These are phyloP conservation scores for Glossosoma conforme DNA, from an alignment of 1,140 invertebrate species.

Conservation along the genomic window DNA sequence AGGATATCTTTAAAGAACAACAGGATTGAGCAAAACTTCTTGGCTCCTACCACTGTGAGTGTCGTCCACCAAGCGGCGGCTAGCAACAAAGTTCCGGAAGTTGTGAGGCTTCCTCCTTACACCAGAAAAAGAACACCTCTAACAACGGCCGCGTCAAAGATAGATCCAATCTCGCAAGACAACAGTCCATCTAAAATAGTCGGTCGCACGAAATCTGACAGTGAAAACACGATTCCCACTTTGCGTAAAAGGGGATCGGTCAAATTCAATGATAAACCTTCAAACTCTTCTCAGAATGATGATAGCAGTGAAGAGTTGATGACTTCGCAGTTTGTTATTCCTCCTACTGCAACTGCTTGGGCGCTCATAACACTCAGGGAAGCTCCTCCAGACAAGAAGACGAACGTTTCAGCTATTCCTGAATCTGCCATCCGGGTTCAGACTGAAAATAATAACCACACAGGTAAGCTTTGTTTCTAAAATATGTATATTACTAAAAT, in stretches of 20 bases:
- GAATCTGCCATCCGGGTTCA: neutral
- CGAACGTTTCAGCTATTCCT: conserved; percentile 10
- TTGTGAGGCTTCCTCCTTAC: conserved; percentile 25
- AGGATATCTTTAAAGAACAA: conserved; percentile 29
- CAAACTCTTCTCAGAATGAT: conserved; percentile 4
- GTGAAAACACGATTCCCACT: conserved; percentile 26
- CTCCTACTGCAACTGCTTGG: conserved; percentile 28
- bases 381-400: conserved; percentile 11
- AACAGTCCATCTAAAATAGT: conserved; percentile 15
- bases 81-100: conserved; percentile 12
- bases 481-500: neutral
- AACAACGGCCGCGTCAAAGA: conserved; percentile 21
- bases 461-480: no score
- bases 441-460: conserved; percentile 8
- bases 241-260: conserved; percentile 24
- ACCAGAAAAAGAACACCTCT: conserved; percentile 16
- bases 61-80: neutral
- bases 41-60: neutral
- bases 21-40: conserved; percentile 7
- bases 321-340: conserved; percentile 16
- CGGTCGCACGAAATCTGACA: conserved; percentile 13
- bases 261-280: conserved; percentile 11
- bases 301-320: conserved; percentile 5
- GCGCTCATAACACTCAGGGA: conserved; percentile 24
- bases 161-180: conserved; percentile 27